Evolutionary conservation across 2,113 vertebrate species (phyloP).

Genomic region (Pogonocichla stellata): DNA sequence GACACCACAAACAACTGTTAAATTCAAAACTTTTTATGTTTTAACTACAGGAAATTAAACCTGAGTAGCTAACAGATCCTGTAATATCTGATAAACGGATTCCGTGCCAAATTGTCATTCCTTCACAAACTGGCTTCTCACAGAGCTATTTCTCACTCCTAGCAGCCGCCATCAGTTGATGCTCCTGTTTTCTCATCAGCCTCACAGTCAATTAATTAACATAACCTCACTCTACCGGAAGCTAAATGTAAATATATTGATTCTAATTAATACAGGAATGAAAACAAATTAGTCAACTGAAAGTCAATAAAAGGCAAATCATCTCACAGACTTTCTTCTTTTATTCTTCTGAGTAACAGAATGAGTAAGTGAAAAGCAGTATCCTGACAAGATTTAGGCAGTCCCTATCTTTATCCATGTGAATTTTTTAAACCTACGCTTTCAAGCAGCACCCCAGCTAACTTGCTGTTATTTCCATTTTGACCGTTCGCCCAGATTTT

Average conservation of each 20-base stretch:
- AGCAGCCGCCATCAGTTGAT: neutral
- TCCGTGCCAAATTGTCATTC: neutral
- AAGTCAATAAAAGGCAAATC: neutral
- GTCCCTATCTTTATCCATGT: neutral
- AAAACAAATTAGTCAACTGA: constrained; percentile 42
- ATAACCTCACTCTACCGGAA: neutral
- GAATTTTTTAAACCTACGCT: neutral
- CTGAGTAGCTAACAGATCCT: neutral
- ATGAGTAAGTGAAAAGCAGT: neutral
- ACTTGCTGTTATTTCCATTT: neutral
- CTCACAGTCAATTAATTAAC: constrained; percentile 32
- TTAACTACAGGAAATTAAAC: neutral
- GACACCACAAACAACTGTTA: neutral
- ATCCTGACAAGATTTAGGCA: neutral
- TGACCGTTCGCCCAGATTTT: neutral
- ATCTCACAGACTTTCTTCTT: neutral
- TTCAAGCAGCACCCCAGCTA: neutral
- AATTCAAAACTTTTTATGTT: neutral
- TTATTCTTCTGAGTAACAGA: neutral
- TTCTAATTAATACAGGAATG: constrained; percentile 35
- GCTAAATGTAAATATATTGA: constrained; percentile 29
- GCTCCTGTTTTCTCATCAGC: constrained; percentile 21
- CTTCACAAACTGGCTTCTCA: neutral
- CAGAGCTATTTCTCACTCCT: neutral
- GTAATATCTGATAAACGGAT: neutral